phyloP scores from a whole-genome alignment of 2,113 vertebrate genomes.

The Turdus rufiventris region DNA sequence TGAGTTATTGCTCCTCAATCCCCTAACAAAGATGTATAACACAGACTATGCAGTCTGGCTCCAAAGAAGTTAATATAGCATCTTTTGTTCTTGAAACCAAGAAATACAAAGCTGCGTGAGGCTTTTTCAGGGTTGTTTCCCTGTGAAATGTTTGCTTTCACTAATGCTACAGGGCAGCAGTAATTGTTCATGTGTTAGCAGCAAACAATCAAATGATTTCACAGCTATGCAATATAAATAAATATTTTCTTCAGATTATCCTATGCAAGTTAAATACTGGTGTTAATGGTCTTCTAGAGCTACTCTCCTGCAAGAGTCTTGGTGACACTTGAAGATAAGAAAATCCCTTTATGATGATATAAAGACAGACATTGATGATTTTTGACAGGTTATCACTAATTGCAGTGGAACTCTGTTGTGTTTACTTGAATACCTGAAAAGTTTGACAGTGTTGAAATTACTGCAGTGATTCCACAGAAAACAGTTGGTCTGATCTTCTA shows the following conservation, averaged over 20 bases:
- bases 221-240: not conserved
- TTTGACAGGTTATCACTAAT: not conserved
- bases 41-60: not conserved
- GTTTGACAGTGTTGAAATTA: not conserved
- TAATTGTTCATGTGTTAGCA: not conserved
- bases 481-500: not conserved
- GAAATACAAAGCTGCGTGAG: not conserved
- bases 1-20: not conserved
- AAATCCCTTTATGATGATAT: not conserved
- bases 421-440: not conserved
- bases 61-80: not conserved
- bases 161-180: not conserved
- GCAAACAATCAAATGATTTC: not conserved
- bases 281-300: not conserved
- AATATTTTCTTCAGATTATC: not conserved
- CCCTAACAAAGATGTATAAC: not conserved
- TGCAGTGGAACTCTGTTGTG: not conserved
- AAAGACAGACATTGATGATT: not conserved
- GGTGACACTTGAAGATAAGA: not conserved
- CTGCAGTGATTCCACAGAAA: not conserved
- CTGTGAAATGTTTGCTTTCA: not conserved
- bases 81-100: not conserved
- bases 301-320: not conserved
- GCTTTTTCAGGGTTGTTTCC: not conserved
- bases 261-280: not conserved